Percentiles rank a stretch among this genome's conserved stretches.
These are phyloP conservation scores for Lophochroa leadbeateri DNA, from an alignment of 2,113 vertebrate species.

Conservation along the genomic window DNA sequence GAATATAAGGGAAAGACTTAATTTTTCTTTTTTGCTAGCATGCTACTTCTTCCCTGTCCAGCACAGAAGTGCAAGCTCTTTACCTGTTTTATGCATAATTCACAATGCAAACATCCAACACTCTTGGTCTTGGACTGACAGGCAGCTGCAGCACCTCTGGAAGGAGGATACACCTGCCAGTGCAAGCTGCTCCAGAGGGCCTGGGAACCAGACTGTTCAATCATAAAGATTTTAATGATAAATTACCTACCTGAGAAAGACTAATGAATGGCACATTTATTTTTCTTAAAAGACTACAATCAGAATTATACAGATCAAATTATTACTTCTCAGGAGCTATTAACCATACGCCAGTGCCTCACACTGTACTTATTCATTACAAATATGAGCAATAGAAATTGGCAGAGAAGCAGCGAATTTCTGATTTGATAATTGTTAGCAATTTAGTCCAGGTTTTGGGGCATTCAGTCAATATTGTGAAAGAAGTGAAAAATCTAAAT, in stretches of 20 bases:
- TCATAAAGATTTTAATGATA: not conserved
- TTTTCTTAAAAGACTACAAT: not conserved
- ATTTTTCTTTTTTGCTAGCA: not conserved
- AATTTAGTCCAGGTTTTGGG: not conserved
- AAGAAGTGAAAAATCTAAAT: not conserved
- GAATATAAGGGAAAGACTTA: not conserved
- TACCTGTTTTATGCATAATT: not conserved
- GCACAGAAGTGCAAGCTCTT: not conserved
- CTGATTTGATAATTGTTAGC: not conserved
- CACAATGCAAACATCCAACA: rapidly evolving
- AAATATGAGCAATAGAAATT: not conserved
- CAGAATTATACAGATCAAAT: not conserved
- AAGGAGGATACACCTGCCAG: not conserved
- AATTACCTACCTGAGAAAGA: not conserved
- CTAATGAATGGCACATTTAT: not conserved
- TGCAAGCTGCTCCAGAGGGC: not conserved
- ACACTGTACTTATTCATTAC: not conserved
- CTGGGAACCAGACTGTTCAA: not conserved
- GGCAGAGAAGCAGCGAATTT: not conserved
- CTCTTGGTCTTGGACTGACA: not conserved
- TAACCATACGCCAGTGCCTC: not conserved
- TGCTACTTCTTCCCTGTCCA: not conserved
- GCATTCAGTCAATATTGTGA: not conserved
- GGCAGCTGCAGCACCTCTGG: not conserved
- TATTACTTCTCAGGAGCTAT: not conserved